Evolutionary conservation across 2,888 invertebrate genomes (phyloP), one percentile per base, ranked within the genome.

Genomic region (Parnassius apollo): DNA sequence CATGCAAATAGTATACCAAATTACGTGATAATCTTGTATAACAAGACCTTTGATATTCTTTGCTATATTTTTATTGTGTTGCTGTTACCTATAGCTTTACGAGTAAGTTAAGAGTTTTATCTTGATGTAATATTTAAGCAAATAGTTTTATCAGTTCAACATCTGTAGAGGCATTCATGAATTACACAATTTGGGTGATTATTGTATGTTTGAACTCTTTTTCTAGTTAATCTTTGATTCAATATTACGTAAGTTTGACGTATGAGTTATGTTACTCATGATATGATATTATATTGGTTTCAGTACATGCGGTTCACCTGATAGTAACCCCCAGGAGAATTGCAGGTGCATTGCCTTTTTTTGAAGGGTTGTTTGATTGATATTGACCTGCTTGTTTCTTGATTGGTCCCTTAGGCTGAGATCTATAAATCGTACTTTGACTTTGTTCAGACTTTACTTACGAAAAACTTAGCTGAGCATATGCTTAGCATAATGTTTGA

Each of bases 51-150:
- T 12, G 13, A 3, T 18, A 18, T n/a, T 42, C 8, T 44, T 44
- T 22, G 50, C 51, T 58, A 8, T 42, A 44, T 42, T 22, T 4
- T 22, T 1, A 13, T 48, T 57, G 57, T 35, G 42, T 49, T 25
- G 49, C 46, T 8, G 18, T 50, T 57, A 57, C 49, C n/a, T 46
- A 35, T 35, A 7, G 22, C 25, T 57, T 50, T 46, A 50, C 18
- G 11, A n/a, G n/a, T n/a, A n/a, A n/a, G n/a, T n/a, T 42, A 57
- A 57, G 35, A 57, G n/a, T 42, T 49, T 52, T 52, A 35, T 52
- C 52, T 42, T 18, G 10, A 18, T 18, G 35, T 48, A 49, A 49
- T 50, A 18, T 12, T 35, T 51, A 25, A 51, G 10, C 2, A 45
- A 51, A 22, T 18, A 42, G 22, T 46, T 13, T 46, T 56, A 48